Base-by-base conservation (phyloP, 1,140 invertebrate genomes). In the Branchinecta lindahli region DNA sequence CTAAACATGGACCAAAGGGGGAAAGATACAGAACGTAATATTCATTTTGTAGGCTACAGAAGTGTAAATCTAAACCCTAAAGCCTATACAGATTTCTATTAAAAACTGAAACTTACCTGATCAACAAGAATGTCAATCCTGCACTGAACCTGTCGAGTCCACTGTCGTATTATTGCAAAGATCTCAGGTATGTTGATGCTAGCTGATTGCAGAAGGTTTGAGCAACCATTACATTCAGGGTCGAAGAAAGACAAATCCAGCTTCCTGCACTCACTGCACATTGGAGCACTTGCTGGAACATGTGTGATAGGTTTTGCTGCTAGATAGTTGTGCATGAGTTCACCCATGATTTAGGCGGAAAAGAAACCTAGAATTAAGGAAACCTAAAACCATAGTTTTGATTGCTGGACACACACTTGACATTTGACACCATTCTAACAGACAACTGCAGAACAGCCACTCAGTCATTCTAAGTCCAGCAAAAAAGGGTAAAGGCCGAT, bases 131-230 rank as follows among this genome's bases (percentile, higher is more conserved):
- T 70, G 71, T 82, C 78, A 67, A 84, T 74, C 68, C 79, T 80
- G 52, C 80, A 79, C 75, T 84, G 83, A 45, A 80, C 81, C 70
- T 81, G 78, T n/a, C 82, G 82, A 45, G 81, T 80, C 83, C 83
- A 84, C 76, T 84, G 83, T 61, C 83, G 74, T 70, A 83, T 72
- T 44, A 84, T 78, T 67, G 83, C 83, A 74, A 83, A 82, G 46
- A 84, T 78, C 71, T 83, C 78, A 70, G 81, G 75, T 44, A 83
- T 75, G 6, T 77, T 77, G 9, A 81, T 82, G 46, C 76, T 73
- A 7, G 77, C 75, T 71, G 78, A 76, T 18, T 76, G 52, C 20
- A 84, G 72, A 18, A 81, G 77, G 33, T 78, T 76, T 45, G 75
- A 69, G 71, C 82, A 84, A 68, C 78, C 77, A 70, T 77, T 74